Evolutionary conservation across 2,113 vertebrate species (phyloP), one percentile per base, ranked within the genome.

Genomic region (Meles meles): DNA sequence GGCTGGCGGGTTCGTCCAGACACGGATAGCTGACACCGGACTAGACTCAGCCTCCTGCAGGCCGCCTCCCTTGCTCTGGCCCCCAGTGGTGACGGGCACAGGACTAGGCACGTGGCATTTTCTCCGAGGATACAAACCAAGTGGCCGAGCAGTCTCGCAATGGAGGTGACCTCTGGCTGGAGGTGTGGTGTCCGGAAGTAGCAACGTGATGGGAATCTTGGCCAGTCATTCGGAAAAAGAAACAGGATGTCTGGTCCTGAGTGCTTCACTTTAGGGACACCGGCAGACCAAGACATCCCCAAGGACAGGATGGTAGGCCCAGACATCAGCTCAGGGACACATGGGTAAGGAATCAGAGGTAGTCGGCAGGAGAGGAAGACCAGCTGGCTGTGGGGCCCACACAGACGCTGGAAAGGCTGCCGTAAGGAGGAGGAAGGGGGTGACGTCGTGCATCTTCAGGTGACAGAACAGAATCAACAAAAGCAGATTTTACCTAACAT

Each of bases 11-110:
- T 31, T 39, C 10, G 0, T 23, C 67, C 69, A 9, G 20, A n/a
- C 25, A 47, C 37, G 23, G 21, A 8, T 17, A 49, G 90, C 55
- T 37, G 3, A 12, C 0, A 6, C 31, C 8, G 2, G 7, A 52
- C 23, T 2, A 6, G 49, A 12, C 8, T 4, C 7, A 1, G 44
- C 0, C n/a, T 29, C 25, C 81, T 1, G 1, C 0, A 2, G 31
- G 34, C 39, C 7, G 0, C 49, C 44, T 27, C 61, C 34, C 87
- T 42, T 0, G 0, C 57, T 27, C 1, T 1, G 5, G 0, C 31
- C n/a, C 42, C 61, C 7, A 9, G 2, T 3, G 2, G 71, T 0
- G 1, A 31, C 0, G 0, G 1, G 21, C 71, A 0, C 6, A 7
- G 27, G 31, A 12, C 14, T 14, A 0, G 5, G 55, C 67, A 23